Evolutionary conservation across 92 coral and sea anemone species (phyloP).

Genomic region (Muricea muricata): DNA sequence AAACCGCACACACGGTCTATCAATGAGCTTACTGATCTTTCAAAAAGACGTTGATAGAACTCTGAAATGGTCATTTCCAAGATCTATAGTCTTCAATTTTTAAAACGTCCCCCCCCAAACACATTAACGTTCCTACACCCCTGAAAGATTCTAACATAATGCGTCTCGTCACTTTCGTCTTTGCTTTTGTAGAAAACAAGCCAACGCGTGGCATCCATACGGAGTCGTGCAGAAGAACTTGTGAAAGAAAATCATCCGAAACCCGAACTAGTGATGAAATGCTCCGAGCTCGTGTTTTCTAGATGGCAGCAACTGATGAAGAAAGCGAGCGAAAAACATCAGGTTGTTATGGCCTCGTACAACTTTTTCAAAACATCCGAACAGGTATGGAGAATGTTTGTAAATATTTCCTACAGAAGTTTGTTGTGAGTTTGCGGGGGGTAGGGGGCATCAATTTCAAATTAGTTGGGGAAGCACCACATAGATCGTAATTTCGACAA

Average conservation of each 20-base stretch:
- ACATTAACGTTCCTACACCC: too few species aligned
- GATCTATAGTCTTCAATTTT: too few species aligned
- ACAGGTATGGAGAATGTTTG: conserved; percentile 76
- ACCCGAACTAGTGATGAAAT: conserved; percentile 88
- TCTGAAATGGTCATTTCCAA: too few species aligned
- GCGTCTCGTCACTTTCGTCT: neutral
- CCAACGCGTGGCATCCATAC: conserved; percentile 94
- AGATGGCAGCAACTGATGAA: conserved; percentile 96
- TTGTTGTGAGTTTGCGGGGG: too few species aligned
- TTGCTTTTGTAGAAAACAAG: conserved; percentile 82
- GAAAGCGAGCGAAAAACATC: conserved; percentile 84
- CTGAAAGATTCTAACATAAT: neutral
- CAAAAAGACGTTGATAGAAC: too few species aligned
- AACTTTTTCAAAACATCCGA: conserved; percentile 94
- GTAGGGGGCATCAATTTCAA: too few species aligned
- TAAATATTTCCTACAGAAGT: too few species aligned
- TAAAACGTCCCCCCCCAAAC: too few species aligned
- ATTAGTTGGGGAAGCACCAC: too few species aligned
- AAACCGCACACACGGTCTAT: too few species aligned
- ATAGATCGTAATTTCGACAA: too few species aligned
- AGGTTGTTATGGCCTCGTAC: conserved; percentile 80
- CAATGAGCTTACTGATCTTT: too few species aligned
- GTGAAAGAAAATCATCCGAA: conserved; percentile 92
- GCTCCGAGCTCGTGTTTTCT: conserved; percentile 85
- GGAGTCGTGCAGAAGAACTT: conserved; percentile 87